Evolutionary conservation across 2,888 invertebrate genomes (phyloP).

Genomic region (Caprella mutica): DNA sequence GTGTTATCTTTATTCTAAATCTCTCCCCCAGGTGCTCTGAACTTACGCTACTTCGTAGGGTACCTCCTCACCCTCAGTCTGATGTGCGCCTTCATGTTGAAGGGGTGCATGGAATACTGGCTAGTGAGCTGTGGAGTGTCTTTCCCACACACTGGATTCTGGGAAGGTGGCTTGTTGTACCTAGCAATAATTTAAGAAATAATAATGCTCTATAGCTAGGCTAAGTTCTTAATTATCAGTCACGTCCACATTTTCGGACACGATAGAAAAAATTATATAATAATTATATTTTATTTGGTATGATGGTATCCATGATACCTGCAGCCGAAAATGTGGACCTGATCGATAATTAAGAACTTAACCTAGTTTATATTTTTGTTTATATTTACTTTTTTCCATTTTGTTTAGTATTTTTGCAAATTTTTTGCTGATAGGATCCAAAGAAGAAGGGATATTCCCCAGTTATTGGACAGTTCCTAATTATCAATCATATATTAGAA

Average conservation of each 20-base stretch:
- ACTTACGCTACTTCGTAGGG: constrained; percentile 40
- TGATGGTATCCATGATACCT: too few species aligned
- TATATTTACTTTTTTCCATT: neutral
- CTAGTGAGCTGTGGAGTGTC: constrained; percentile 23
- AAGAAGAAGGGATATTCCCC: too few species aligned
- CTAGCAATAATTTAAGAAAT: neutral
- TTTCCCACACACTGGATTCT: constrained; percentile 29
- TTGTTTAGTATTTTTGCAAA: neutral
- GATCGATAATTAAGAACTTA: too few species aligned
- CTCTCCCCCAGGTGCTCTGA: constrained; percentile 55
- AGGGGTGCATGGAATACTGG: constrained; percentile 34
- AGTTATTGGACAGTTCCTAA: too few species aligned
- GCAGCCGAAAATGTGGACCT: too few species aligned
- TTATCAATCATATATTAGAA: too few species aligned
- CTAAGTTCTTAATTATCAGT: neutral
- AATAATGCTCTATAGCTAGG: neutral
- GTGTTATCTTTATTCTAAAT: too few species aligned
- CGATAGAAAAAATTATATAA: too few species aligned
- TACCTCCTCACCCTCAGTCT: constrained; percentile 32
- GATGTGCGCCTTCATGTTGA: constrained; percentile 30
- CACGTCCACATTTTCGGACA: neutral
- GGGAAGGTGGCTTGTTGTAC: constrained; percentile 20
- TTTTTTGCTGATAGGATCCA: too few species aligned
- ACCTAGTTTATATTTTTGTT: neutral
- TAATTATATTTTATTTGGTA: too few species aligned